Base-by-base conservation (phyloP, 2,888 invertebrate genomes). In the Choreutis nemorana region DNA sequence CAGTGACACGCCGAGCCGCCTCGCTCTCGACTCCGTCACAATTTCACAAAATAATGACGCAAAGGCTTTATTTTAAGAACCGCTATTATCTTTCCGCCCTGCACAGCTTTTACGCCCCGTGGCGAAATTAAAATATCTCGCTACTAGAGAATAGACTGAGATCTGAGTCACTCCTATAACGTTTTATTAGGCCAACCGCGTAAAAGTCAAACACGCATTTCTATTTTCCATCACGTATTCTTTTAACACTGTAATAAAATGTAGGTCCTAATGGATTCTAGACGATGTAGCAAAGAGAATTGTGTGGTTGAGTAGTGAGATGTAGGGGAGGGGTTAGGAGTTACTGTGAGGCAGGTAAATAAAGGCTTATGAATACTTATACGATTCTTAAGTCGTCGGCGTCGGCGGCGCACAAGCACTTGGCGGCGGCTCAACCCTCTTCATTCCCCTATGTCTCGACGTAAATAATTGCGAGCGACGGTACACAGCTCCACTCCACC, bases 381-480 rank as follows among this genome's bases (percentile, higher is more conserved):
- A 48, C 49, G 50, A 47, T 46, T 55, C 55, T 62, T 57, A 55
- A 48, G 50, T 55, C 55, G 49, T 44, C 45, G 53, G 49, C 31
- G 36, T 40, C 48, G 44, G 45, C 50, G 45, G 47, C 50, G 46
- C 44, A 44, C 41, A 50, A 46, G 46, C 57, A 48, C 66, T 70
- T 63, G 60, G 65, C 63, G 49, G 45, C 42, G 41, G 36, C 60
- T 67, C 67, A 63, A 70, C 63, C 61, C 59, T 55, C 73, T 72
- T 55, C 65, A 63, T 61, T 54, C 62, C 70, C 70, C 64, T 63
- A 62, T 60, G 73, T 72, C 68, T 66, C 64, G 63, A 53, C 58
- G 66, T 66, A 70, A 70, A 68, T 70, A 72, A 73, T 72, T 71
- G 65, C 67, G 52, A 55, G 61, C 53, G 61, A 59, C 59, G 54